phyloP scores from a whole-genome alignment of 2,888 invertebrate species.

The Ceratothoa steindachneri region DNA sequence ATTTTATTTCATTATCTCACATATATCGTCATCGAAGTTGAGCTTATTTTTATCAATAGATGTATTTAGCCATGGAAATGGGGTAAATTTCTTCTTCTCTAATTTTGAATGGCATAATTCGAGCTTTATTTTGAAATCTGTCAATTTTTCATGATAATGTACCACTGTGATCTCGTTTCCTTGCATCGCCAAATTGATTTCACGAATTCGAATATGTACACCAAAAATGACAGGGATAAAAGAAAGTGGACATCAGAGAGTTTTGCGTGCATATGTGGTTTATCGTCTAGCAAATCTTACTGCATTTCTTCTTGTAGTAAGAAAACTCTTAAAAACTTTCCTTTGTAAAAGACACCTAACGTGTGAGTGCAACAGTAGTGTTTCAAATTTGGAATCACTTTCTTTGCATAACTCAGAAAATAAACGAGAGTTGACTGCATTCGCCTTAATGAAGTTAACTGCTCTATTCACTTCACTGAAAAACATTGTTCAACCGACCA shows the following conservation, averaged over 20 bases:
- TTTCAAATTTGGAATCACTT: no score
- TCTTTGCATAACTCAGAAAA: no score
- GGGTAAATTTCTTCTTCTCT: no score
- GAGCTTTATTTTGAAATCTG: neutral
- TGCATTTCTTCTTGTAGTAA: neutral
- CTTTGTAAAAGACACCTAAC: neutral
- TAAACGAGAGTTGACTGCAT: neutral
- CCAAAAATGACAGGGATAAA: no score
- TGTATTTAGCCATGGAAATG: neutral
- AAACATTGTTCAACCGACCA: neutral
- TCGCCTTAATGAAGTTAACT: neutral
- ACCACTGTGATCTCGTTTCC: no score
- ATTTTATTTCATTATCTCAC: no score
- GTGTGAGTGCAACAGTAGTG: neutral
- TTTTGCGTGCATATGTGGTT: neutral
- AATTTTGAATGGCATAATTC: neutral
- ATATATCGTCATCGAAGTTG: no score
- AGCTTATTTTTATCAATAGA: neutral
- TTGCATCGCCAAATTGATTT: no score
- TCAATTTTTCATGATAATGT: neutral
- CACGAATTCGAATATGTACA: neutral
- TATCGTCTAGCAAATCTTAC: neutral
- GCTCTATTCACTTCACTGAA: neutral
- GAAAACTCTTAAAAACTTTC: neutral
- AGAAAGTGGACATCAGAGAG: no score